These are phyloP conservation scores for Tympanuchus pallidicinctus DNA, from an alignment of 2,113 vertebrate species.

Conservation along the genomic window DNA sequence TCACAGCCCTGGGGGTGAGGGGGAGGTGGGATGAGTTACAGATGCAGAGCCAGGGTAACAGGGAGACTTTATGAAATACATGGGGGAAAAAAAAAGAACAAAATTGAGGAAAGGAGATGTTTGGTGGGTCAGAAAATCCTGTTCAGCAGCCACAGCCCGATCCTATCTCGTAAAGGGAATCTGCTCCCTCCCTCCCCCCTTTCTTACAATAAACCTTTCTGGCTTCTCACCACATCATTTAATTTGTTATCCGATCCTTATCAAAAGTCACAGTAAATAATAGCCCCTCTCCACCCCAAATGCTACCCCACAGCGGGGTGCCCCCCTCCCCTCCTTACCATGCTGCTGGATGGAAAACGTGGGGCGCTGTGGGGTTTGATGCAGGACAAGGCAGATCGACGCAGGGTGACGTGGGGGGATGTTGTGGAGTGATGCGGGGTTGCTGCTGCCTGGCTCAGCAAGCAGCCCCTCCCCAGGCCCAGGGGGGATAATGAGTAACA, in stretches of 20 bases:
- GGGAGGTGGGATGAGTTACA: neutral
- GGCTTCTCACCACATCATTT: neutral
- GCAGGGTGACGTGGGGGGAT: neutral
- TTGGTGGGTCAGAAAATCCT: neutral
- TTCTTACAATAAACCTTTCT: neutral
- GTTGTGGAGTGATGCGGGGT: neutral
- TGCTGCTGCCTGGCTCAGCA: neutral
- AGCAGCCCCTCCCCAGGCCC: neutral
- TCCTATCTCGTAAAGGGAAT: neutral
- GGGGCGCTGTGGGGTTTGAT: neutral
- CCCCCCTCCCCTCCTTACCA: neutral
- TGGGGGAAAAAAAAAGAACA: neutral
- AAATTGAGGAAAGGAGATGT: neutral
- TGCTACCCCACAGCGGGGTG: accelerated
- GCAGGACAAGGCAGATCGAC: neutral
- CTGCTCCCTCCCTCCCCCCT: neutral
- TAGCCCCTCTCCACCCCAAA: neutral
- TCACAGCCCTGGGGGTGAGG: neutral
- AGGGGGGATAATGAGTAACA: conserved; percentile 58
- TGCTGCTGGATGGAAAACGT: neutral
- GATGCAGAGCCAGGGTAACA: neutral
- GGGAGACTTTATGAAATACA: neutral
- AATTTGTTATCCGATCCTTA: neutral
- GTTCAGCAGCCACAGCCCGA: neutral
- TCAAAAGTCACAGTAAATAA: neutral